These are phyloP conservation scores for Rhagium mordax DNA, from an alignment of 2,888 invertebrate genomes.

Conservation along the genomic window DNA sequence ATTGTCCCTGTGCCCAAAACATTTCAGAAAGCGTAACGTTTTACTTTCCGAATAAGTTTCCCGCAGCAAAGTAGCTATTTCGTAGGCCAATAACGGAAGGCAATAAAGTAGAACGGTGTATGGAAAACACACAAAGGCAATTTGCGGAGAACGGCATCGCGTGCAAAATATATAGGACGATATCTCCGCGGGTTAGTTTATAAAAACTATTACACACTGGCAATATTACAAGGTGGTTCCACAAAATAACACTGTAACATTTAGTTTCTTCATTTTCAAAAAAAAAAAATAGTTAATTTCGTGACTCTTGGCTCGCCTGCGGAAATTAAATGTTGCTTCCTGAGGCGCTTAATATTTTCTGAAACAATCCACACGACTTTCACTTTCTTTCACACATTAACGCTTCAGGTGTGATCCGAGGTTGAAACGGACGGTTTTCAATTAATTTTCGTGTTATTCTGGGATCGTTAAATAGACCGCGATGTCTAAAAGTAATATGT, in stretches of 20 bases:
- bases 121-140: constrained; percentile 16
- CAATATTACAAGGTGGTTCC: not conserved
- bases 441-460: not conserved
- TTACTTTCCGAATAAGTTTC: not conserved
- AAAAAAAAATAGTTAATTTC: too few relatives aligned
- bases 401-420: not conserved
- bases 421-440: not conserved
- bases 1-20: not conserved
- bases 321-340: not conserved
- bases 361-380: not conserved
- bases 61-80: not conserved
- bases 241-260: too few relatives aligned
- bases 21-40: not conserved
- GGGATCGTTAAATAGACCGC: not conserved
- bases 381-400: not conserved
- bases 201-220: constrained; percentile 8
- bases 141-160: constrained; percentile 16
- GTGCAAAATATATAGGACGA: constrained; percentile 17
- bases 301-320: not conserved
- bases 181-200: not conserved
- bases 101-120: constrained; percentile 17
- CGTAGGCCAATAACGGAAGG: not conserved
- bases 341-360: not conserved
- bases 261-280: too few relatives aligned
- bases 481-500: not conserved